A percentile compares a stretch with the other conserved stretches of the same genome.
Conservation (phyloP, 1,140 invertebrate genomes). For the Telenomus remus region DNA sequence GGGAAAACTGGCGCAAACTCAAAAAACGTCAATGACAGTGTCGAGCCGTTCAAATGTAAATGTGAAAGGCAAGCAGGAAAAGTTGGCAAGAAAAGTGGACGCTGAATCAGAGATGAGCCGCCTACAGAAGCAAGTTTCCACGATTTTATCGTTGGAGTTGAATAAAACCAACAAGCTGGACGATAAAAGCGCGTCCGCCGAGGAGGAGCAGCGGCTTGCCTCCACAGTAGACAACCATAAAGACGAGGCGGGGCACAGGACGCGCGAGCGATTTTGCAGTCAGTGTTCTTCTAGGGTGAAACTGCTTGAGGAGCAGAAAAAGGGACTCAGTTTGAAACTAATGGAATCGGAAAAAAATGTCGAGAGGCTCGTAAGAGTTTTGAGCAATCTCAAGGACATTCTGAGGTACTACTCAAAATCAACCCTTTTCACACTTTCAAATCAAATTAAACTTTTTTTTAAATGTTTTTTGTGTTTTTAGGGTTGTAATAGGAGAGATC, state of each 20-base stretch:
- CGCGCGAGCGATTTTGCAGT: slow-evolving; percentile 5
- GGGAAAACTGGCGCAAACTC: too few species aligned
- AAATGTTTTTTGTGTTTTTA: too few species aligned
- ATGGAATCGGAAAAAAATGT: slow-evolving; percentile 16
- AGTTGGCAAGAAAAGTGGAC: slow-evolving; percentile 1
- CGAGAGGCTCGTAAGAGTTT: slow-evolving; percentile 6
- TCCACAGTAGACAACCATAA: not conserved
- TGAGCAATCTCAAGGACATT: slow-evolving; percentile 12
- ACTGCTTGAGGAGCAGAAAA: slow-evolving; percentile 13
- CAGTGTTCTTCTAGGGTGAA: slow-evolving; percentile 6
- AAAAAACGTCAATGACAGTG: not conserved
- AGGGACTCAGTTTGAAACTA: slow-evolving; percentile 8
- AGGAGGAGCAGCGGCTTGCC: too few species aligned
- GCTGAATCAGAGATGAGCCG: slow-evolving; percentile 5
- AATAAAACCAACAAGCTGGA: slow-evolving; percentile 2
- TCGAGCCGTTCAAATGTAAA: not conserved
- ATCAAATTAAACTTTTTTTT: too few species aligned
- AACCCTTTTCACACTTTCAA: too few species aligned
- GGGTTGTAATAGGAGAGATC: too few species aligned
- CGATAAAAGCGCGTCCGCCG: not conserved
- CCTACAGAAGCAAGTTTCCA: slow-evolving; percentile 14
- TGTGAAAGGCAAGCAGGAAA: not conserved
- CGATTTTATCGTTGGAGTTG: slow-evolving; percentile 3
- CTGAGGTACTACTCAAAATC: slow-evolving; percentile 11
- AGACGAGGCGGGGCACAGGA: slow-evolving; percentile 1